These are phyloP conservation scores for Tachina grossa DNA, from an alignment of 2,888 invertebrate species.

Conservation along the genomic window DNA sequence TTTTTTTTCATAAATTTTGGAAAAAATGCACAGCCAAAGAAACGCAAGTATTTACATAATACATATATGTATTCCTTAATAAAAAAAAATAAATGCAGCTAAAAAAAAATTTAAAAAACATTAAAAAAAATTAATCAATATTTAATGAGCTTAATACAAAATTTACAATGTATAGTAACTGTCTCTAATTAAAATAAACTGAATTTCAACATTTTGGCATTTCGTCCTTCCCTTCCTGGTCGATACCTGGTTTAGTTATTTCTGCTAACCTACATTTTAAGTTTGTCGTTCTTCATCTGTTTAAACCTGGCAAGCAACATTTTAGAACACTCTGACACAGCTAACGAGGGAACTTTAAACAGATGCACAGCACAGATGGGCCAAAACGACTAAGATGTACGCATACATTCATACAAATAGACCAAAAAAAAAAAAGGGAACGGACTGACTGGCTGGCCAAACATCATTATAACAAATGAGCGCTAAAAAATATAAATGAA, in stretches of 20 bases:
- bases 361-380: slow-evolving; percentile 15
- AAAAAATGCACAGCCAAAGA: too few relatives aligned
- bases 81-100: too few relatives aligned
- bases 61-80: too few relatives aligned
- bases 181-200: not conserved
- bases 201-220: not conserved
- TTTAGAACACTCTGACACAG: slow-evolving; percentile 11
- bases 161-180: not conserved
- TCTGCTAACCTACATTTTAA: slow-evolving; percentile 3
- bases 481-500: slow-evolving; percentile 63
- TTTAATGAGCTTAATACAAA: not conserved
- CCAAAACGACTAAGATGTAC: slow-evolving; percentile 15
- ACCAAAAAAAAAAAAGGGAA: slow-evolving; percentile 40
- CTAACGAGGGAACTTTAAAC: slow-evolving; percentile 26
- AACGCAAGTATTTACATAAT: too few relatives aligned
- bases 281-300: not conserved
- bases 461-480: slow-evolving; percentile 65
- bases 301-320: slow-evolving; percentile 23
- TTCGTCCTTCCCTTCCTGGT: not conserved
- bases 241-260: not conserved
- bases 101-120: too few relatives aligned
- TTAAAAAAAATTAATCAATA: not conserved
- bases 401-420: not conserved
- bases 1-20: too few relatives aligned
- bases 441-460: slow-evolving; percentile 23